These are phyloP conservation scores for Bos javanicus DNA, from an alignment of 2,113 vertebrate genomes.

Conservation along the genomic window DNA sequence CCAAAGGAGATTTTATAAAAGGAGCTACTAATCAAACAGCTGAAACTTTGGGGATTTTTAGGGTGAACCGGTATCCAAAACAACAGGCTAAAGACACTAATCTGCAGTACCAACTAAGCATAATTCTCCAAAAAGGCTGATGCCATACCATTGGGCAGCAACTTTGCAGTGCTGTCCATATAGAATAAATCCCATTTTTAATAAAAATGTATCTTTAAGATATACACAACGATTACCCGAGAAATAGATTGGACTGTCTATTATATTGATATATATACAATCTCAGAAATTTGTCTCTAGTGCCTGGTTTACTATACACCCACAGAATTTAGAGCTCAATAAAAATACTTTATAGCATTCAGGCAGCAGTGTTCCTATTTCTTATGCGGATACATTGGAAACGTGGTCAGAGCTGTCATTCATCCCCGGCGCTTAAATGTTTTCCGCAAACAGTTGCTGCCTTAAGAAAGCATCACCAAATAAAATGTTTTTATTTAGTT, in stretches of 20 bases:
- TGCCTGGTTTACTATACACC: slow-evolving; percentile 63
- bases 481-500: slow-evolving; percentile 61
- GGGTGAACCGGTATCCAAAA: neutral
- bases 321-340: slow-evolving; percentile 69
- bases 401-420: slow-evolving; percentile 57
- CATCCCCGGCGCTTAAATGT: slow-evolving; percentile 55
- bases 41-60: neutral
- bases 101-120: neutral
- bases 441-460: slow-evolving; percentile 58
- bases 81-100: neutral
- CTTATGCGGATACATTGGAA: slow-evolving; percentile 46
- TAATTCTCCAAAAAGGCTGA: neutral
- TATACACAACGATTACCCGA: slow-evolving; percentile 67
- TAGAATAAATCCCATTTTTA: slow-evolving; percentile 73
- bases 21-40: neutral
- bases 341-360: slow-evolving; percentile 68
- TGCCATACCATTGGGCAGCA: neutral
- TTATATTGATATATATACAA: slow-evolving; percentile 72
- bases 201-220: slow-evolving; percentile 74
- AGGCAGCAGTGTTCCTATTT: slow-evolving; percentile 52
- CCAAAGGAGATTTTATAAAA: neutral
- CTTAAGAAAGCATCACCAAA: slow-evolving; percentile 55
- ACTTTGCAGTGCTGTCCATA: slow-evolving; percentile 32
- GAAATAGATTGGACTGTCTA: slow-evolving; percentile 73
- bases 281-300: slow-evolving; percentile 73